A percentile compares a stretch with the other conserved stretches of the same genome.
Evolutionary conservation across 2,113 vertebrate species (phyloP).

Genomic region (Nibea coibor): DNA sequence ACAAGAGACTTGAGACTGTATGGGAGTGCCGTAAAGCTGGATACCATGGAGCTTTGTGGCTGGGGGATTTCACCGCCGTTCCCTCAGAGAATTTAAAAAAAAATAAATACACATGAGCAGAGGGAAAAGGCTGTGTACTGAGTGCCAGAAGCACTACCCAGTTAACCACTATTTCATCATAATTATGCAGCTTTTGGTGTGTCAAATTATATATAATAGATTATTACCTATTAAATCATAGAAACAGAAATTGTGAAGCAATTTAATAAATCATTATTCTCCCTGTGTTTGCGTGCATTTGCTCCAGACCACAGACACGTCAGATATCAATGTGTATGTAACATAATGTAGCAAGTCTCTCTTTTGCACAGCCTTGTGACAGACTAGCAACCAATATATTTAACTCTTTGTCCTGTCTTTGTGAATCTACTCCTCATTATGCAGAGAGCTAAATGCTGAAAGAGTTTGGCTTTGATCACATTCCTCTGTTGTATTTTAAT

Average conservation of each 20-base stretch:
- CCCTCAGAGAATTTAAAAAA: conserved; percentile 38
- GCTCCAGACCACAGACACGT: background rate
- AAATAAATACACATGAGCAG: conserved; percentile 18
- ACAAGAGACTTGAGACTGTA: conserved; percentile 55
- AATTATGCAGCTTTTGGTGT: background rate
- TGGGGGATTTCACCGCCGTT: conserved; percentile 53
- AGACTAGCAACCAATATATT: background rate
- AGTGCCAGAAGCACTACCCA: conserved; percentile 6
- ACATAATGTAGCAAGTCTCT: background rate
- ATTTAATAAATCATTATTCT: conserved; percentile 11
- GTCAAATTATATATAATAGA: background rate
- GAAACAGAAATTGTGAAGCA: background rate
- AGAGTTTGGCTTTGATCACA: conserved; percentile 22
- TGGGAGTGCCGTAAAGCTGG: conserved; percentile 70
- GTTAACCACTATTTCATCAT: background rate
- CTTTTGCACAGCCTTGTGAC: background rate
- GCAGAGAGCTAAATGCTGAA: conserved; percentile 3
- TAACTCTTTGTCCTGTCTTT: background rate
- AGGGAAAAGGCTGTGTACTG: background rate
- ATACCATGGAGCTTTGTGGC: conserved; percentile 69
- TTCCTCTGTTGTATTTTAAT: conserved; percentile 22
- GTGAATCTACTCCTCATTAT: background rate
- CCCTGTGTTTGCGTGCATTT: background rate
- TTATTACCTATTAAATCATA: background rate
- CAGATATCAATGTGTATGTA: background rate